phyloP scores from a whole-genome alignment of 2,113 vertebrate species.

The Craseonycteris thonglongyai region DNA sequence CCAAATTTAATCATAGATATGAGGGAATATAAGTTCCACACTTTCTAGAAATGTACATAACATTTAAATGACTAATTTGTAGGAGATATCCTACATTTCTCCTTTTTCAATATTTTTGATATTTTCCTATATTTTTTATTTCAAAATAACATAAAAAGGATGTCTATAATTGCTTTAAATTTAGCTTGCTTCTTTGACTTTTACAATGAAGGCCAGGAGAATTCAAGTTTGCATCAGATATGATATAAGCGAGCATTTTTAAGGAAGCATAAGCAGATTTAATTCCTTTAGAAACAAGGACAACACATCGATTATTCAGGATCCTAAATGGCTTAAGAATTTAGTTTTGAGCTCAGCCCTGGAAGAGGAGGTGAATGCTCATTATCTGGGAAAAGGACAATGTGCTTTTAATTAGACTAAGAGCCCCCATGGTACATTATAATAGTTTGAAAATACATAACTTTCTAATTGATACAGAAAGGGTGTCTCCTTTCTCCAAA shows the following conservation, averaged over 20 bases:
- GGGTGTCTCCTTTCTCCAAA: background rate
- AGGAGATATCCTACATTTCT: background rate
- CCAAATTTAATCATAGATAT: background rate
- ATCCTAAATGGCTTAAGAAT: background rate
- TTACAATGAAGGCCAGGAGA: background rate
- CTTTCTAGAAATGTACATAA: background rate
- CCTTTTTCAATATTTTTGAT: background rate
- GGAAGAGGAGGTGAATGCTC: background rate
- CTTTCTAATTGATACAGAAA: background rate
- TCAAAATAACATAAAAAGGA: background rate
- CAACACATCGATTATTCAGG: background rate
- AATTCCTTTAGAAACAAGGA: background rate
- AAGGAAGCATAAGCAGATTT: background rate
- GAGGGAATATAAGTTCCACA: background rate
- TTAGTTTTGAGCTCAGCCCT: background rate
- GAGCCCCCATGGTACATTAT: background rate
- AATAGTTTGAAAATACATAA: slow-evolving; percentile 12
- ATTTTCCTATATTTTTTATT: no score
- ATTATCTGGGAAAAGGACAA: slow-evolving; percentile 10
- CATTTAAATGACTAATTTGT: background rate
- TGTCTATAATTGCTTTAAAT: background rate
- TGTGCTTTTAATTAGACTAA: slow-evolving; percentile 3
- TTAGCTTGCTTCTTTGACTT: background rate
- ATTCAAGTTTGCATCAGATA: background rate
- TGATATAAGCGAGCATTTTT: background rate